phyloP scores from a whole-genome alignment of 2,797 vertebrate species.

The Psittacula echo region DNA sequence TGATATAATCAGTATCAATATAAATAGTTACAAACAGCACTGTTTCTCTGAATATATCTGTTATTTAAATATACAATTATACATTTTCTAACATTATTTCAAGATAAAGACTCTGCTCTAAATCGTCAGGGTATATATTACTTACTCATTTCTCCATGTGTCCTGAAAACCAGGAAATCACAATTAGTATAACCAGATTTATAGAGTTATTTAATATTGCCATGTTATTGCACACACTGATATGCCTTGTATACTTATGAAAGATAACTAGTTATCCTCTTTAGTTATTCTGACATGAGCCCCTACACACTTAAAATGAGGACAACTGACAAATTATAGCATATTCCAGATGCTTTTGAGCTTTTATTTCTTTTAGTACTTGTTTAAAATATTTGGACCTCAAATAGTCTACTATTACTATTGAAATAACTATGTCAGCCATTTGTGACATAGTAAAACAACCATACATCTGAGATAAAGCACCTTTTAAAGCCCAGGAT shows the following conservation, averaged over 20 bases:
- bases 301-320: not conserved
- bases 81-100: not conserved
- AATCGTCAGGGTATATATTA: not conserved
- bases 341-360: not conserved
- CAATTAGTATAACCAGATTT: not conserved
- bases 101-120: not conserved
- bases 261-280: not conserved
- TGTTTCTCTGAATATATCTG: not conserved
- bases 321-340: not conserved
- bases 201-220: not conserved
- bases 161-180: not conserved
- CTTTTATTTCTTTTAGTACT: not conserved
- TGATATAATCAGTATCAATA: not conserved
- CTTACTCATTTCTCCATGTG: not conserved
- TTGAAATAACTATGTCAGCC: not conserved
- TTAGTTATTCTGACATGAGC: not conserved
- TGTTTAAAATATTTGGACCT: not conserved
- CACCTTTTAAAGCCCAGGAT: not conserved
- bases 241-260: not conserved
- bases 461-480: not conserved
- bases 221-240: accelerated
- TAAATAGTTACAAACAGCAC: not conserved
- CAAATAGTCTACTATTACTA: not conserved
- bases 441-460: not conserved
- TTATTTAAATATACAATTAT: not conserved